phyloP scores from a whole-genome alignment of 2,888 invertebrate genomes.

The Eupithecia tripunctaria region DNA sequence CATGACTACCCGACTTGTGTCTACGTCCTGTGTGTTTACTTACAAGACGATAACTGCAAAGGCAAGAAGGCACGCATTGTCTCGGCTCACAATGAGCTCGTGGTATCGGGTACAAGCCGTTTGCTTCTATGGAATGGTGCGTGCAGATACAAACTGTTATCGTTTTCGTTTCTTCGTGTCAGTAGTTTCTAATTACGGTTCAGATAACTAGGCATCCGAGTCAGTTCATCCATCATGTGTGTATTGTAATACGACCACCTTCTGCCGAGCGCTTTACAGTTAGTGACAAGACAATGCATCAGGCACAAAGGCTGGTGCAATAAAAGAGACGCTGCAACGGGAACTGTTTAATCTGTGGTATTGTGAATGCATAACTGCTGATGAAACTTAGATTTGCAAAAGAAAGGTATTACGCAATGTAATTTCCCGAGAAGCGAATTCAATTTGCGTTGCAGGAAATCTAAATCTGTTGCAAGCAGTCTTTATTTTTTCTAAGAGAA shows the following conservation, averaged over 20 bases:
- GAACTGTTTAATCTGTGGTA: neutral
- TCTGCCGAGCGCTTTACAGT: constrained; percentile 11
- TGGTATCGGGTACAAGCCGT: constrained; percentile 47
- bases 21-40: constrained; percentile 15
- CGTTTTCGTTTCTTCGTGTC: constrained; percentile 40
- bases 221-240: constrained; percentile 18
- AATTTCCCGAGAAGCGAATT: constrained; percentile 5
- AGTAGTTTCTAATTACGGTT: constrained; percentile 35
- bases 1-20: neutral
- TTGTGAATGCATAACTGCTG: constrained; percentile 8
- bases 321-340: constrained; percentile 6
- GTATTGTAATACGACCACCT: constrained; percentile 12
- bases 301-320: constrained; percentile 9
- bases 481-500: neutral
- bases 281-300: constrained; percentile 16
- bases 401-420: constrained; percentile 10
- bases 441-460: constrained; percentile 11
- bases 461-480: constrained; percentile 8
- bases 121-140: constrained; percentile 44
- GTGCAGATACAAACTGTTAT: constrained; percentile 45
- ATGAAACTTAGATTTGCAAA: constrained; percentile 10
- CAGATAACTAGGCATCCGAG: constrained; percentile 29
- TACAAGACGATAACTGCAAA: constrained; percentile 23
- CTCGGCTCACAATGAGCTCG: constrained; percentile 47
- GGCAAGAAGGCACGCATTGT: constrained; percentile 49